Base-by-base conservation (phyloP, 2,888 invertebrate species). In the Rhagonycha fulva region DNA sequence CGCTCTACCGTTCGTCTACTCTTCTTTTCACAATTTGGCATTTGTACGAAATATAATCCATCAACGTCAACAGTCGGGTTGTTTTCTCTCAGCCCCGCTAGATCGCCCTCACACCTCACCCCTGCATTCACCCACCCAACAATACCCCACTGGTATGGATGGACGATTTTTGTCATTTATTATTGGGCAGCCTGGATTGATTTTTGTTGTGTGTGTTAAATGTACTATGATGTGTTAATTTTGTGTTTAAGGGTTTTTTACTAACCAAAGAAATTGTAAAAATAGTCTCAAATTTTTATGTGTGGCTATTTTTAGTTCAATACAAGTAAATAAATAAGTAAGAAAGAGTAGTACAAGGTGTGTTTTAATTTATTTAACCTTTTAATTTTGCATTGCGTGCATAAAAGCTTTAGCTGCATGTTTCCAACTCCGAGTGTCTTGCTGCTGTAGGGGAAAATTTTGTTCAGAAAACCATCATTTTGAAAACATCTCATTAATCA, bases 11-110 rank as follows among this genome's bases (percentile, higher is more conserved):
- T 86, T 87, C 86, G 84, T 87, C 87, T 87, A 87, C 88, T 87
- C 86, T 87, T 87, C 88, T 88, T 88, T 88, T 88, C 88, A 88
- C 88, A 88, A 88, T 88, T 88, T 88, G 88, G 88, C 88, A 88
- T 89, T 89, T 88, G 88, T 88, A 88, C 88, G 88, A 85, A 88
- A 88, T 87, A 87, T 86, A 85, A 89, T 89, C 87, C 88, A 88
- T 89, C 89, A 89, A 87, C 85, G 89, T 89, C 89, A 88, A 86
- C 87, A 86, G 87, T 87, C 87, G 87, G 87, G 87, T 88, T 88
- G 88, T 88, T 88, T 88, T 87, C 88, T 87, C 87, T 85, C 86
- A 84, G 86, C 84, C 80, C 80, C 83, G 82, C 83, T 82, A 77
- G 78, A 78, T 81, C 83, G 82, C 82, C 82, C 81, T 81, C 81